Evolutionary conservation across 2,888 invertebrate genomes (phyloP).

Genomic region (Eubasilissa splendida): DNA sequence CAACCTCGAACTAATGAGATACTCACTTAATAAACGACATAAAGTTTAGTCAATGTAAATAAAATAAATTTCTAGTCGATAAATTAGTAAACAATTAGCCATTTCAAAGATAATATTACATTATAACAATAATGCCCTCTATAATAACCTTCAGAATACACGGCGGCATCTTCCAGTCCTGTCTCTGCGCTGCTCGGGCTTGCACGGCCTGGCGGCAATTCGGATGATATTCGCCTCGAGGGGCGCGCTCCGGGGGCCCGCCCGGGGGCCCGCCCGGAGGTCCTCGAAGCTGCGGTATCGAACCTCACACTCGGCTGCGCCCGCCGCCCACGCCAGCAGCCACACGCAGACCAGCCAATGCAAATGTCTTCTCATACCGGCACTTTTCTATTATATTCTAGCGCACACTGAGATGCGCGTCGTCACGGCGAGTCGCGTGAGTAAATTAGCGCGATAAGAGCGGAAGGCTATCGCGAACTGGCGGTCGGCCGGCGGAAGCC

Average conservation of each 20-base stretch:
- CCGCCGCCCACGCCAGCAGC: background rate
- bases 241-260: background rate
- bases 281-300: background rate
- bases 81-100: too few relatives aligned
- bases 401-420: background rate
- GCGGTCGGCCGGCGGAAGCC: too few relatives aligned
- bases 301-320: background rate
- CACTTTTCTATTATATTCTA: background rate
- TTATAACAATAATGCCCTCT: too few relatives aligned
- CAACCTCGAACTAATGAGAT: too few relatives aligned
- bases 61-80: too few relatives aligned
- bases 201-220: slow-evolving; percentile 34
- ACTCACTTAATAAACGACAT: too few relatives aligned
- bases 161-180: slow-evolving; percentile 40
- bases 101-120: too few relatives aligned
- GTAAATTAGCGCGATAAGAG: too few relatives aligned
- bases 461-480: too few relatives aligned
- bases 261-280: background rate
- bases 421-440: background rate
- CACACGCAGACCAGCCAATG: background rate
- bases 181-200: slow-evolving; percentile 12
- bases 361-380: background rate
- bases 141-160: too few relatives aligned
- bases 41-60: too few relatives aligned
- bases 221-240: slow-evolving; percentile 46